Base-by-base conservation (phyloP, 1,140 invertebrate species). In the Anoplophora glabripennis region DNA sequence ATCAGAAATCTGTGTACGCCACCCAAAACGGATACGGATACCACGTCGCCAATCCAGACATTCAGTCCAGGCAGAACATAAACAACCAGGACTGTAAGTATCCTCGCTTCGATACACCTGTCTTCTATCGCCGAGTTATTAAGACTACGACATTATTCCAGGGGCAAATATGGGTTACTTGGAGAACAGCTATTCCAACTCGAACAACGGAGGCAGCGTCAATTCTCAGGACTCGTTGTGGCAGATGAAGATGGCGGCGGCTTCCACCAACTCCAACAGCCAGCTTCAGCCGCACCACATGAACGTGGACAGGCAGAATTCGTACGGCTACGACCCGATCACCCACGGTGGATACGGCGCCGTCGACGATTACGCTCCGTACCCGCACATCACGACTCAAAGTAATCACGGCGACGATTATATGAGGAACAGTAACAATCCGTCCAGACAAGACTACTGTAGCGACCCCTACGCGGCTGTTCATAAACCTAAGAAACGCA, bases 171-270 rank as follows among this genome's bases (percentile, higher is more conserved):
- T 92, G 84, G 89, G 87, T 47, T 93, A 92, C 79, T 87, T 92
- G 79, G 90, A 93, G 70, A 92, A 93, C 76, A 93, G 90, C 74
- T 94, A 93, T 77, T 91, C 90, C 40, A 94, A 93, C 74, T 93
- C 90, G 49, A 92, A 93, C 77, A 93, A 94, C 76, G 92, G 91
- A 17, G 92, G 93, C 48, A 93, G 91, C 53, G 92, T 95, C 36
- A 93, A 95, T 78, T 94, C 92, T 0, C 93, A 95, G 74, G 93
- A 95, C 74, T 94, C 92, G n/a, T 79, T 95, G 63, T 95, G 92
- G 92, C 92, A 94, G 78, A 89, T 93, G 82, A 93, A 94, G 78
- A 89, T 89, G 80, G 87, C 86, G 0, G 87, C 86, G 1, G 84
- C 84, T 42, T 77, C 77, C 18, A 82, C 83, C 49, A 84, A 81